Evolutionary conservation across 2,888 invertebrate genomes (phyloP), one percentile per base, ranked within the genome.

Genomic region (Oxytorus armatus): DNA sequence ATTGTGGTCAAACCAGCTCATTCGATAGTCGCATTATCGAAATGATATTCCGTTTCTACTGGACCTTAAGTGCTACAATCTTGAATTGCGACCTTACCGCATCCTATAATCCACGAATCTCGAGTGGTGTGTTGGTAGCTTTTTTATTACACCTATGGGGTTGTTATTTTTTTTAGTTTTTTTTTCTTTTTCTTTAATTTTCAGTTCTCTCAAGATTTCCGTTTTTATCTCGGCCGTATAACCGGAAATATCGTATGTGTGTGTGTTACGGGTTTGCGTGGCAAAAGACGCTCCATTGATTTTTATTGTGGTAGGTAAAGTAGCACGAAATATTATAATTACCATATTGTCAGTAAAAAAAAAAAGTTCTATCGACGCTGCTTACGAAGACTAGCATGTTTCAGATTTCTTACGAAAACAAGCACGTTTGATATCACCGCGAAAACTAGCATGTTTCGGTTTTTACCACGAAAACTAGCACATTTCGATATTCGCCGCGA

Each of bases 31-130:
- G 4, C 36, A 39, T 76, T n/a, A 76, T 76, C 76, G 18, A 39
- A 61, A 68, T 72, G 57, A 59, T 61, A 53, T 68, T 72, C 55
- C 39, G 18, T 21, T 18, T 66, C 44, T 59, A 65, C 51, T 10
- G 65, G 23, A 55, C 18, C 63, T 69, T 63, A 44, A 80, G 80
- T 73, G 77, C 77, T 51, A 1, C 68, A 53, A 63, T 80, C 68
- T 66, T 44, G 53, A 49, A 57, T 57, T 53, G 72, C 33, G 21
- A 42, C 44, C 51, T 42, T 25, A n/a, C 4, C 63, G 16, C 53
- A 14, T 36, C 11, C 49, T 59, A 16, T 57, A 47, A n/a, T 53
- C 42, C 4, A n/a, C n/a, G 21, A 63, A 36, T 47, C n/a, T 61
- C 49, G 18, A 14, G n/a, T n/a, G 21, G 14, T 21, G 63, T 33